Percentiles rank a stretch among this genome's conserved stretches.
phyloP scores from a whole-genome alignment of 2,113 vertebrate genomes.

The Speoplatyrhinus poulsoni region DNA sequence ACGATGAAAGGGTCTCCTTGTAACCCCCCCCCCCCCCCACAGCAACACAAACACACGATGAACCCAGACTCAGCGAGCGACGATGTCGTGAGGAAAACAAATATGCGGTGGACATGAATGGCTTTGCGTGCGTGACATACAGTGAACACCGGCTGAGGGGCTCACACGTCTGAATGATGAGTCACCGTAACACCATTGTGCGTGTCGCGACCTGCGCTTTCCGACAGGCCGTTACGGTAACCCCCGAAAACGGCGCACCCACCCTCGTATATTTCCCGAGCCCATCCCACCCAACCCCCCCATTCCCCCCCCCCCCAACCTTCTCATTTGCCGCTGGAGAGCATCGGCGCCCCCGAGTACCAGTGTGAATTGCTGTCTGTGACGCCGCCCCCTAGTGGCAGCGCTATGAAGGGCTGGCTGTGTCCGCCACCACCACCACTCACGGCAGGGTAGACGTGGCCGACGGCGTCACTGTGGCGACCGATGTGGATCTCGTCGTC shows the following conservation, averaged over 20 bases:
- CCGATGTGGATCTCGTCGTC: constrained; percentile 96
- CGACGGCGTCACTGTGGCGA: constrained; percentile 86
- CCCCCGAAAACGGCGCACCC: constrained; percentile 36
- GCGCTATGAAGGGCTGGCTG: constrained; percentile 76
- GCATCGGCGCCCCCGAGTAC: constrained; percentile 77
- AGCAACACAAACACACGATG: constrained; percentile 15
- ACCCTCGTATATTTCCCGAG: constrained; percentile 18
- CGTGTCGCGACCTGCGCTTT: constrained; percentile 14
- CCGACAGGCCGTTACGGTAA: constrained; percentile 32
- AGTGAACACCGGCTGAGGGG: constrained; percentile 14
- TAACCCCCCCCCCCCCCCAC: too few relatives aligned
- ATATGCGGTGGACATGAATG: constrained; percentile 30
- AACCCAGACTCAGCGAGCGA: constrained; percentile 15
- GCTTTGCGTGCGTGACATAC: constrained; percentile 22
- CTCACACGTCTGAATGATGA: constrained; percentile 16
- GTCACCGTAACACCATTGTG: constrained; percentile 32
- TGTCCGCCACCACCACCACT: constrained; percentile 72
- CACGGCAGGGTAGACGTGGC: constrained; percentile 96
- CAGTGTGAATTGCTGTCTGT: constrained; percentile 79
- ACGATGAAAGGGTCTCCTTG: too few relatives aligned
- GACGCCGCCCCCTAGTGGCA: constrained; percentile 74
- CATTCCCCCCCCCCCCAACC: neutral
- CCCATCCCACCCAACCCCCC: neutral
- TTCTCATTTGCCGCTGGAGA: constrained; percentile 73
- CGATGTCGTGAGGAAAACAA: constrained; percentile 13